These are phyloP conservation scores for Hydrolagus colliei DNA, from an alignment of 2,797 vertebrate species.

Conservation along the genomic window DNA sequence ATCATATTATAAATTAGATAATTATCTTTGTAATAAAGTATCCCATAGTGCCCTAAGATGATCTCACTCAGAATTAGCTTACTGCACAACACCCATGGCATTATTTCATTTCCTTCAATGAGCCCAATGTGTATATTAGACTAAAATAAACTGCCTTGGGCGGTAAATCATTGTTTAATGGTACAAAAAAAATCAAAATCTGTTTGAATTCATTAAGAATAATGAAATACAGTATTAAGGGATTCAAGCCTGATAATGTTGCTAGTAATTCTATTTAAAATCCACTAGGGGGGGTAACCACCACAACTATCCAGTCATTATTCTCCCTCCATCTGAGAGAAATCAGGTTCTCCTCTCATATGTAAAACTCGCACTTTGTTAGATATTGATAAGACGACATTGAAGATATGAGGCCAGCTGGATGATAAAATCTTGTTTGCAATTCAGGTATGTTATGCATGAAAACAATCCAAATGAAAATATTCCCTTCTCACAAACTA, in stretches of 20 bases:
- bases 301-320: neutral
- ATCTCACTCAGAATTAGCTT: neutral
- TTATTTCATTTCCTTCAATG: neutral
- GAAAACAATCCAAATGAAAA: too few species aligned
- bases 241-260: neutral
- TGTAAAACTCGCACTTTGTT: too few species aligned
- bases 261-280: neutral
- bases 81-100: neutral
- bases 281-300: neutral
- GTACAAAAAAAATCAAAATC: too few species aligned
- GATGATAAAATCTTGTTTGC: too few species aligned
- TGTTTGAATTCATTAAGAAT: neutral
- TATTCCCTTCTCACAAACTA: too few species aligned
- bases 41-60: neutral
- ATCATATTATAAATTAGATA: neutral
- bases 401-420: too few species aligned
- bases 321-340: neutral
- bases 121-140: neutral
- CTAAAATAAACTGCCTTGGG: slow-evolving; percentile 1
- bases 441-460: too few species aligned
- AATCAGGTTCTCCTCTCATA: neutral
- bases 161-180: neutral
- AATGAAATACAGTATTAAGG: neutral
- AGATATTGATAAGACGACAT: too few species aligned
- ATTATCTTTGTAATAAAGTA: slow-evolving; percentile 8